phyloP scores from a whole-genome alignment of 2,113 vertebrate species.

The Spheniscus mendiculus region DNA sequence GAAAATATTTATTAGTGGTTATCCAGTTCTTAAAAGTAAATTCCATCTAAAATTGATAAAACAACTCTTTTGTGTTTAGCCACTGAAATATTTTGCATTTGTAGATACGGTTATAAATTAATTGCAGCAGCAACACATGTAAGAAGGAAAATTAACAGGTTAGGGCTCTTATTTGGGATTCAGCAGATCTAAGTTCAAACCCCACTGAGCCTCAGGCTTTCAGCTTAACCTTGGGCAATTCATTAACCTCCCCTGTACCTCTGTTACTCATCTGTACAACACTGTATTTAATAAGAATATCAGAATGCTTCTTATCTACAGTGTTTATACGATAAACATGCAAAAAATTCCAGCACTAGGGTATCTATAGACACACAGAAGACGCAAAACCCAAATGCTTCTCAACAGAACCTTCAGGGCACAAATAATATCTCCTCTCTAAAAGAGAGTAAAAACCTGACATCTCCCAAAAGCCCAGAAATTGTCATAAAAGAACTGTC shows the following conservation, averaged over 20 bases:
- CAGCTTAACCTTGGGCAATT: constrained; percentile 7
- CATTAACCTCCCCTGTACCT: not conserved
- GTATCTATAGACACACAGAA: not conserved
- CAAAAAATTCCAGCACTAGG: not conserved
- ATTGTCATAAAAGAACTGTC: not conserved
- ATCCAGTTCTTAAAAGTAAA: not conserved
- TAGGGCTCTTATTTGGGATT: not conserved
- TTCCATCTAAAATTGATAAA: not conserved
- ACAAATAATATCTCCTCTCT: not conserved
- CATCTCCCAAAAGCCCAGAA: not conserved
- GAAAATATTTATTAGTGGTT: not conserved
- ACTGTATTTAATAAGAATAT: not conserved
- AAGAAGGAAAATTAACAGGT: constrained; percentile 22
- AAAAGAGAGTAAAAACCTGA: not conserved
- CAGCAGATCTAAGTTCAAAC: constrained; percentile 36
- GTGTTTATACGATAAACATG: not conserved
- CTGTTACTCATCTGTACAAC: not conserved
- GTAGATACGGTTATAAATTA: not conserved
- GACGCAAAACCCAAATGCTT: not conserved
- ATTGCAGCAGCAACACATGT: not conserved
- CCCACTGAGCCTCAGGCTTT: not conserved
- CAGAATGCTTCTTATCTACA: not conserved
- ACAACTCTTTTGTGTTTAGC: not conserved
- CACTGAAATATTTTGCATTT: not conserved
- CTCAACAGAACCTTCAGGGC: not conserved